Evolutionary conservation across 2,888 invertebrate species (phyloP), one percentile per base, ranked within the genome.

Genomic region (Chelonus formosanus): DNA sequence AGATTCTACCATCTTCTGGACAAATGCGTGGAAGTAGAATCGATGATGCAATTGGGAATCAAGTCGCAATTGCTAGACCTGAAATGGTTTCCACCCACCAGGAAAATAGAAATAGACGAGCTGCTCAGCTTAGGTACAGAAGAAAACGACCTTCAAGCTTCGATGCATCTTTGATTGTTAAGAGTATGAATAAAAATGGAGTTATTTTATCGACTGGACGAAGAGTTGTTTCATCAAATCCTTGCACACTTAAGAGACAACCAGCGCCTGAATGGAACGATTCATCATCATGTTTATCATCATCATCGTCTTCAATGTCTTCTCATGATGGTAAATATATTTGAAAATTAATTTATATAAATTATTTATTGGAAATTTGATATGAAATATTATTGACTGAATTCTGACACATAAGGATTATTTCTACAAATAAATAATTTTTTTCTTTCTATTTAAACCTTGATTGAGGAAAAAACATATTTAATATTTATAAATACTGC

Each of bases 271-370:
- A 61, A 5, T 79, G 78, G 78, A 75, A 78, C 61, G 65, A 71
- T 48, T 75, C 75, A n/a, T 77, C 79, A 8, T 76, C 79, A 20
- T 79, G 78, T 64, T 75, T 74, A 52, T 75, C 76, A 69, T 78
- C 79, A 8, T 52, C 52, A 7, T 52, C 32, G 5, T 58, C 58
- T 35, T 48, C 48, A 36, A 34, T 57, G 32, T 57, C 57, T 47
- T 77, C 79, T 5, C 59, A 48, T 50, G 65, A 65, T 55, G 65
- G 65, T 65, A 43, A 20, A 20, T 20, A 20, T 20, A 20, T 20
- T 20, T 20, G 20, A 20, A 20, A 20, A 20, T 20, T 1, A 20
- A 20, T 20, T 20, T 20, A 20, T 20, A 20, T 20, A 2, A 20
- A 20, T 20, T 20, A 20, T 20, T 20, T 20, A 20, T 20, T 20